Evolutionary conservation across 2,113 vertebrate genomes (phyloP), one percentile per base, ranked within the genome.

Genomic region (Colistium nudipinnis): DNA sequence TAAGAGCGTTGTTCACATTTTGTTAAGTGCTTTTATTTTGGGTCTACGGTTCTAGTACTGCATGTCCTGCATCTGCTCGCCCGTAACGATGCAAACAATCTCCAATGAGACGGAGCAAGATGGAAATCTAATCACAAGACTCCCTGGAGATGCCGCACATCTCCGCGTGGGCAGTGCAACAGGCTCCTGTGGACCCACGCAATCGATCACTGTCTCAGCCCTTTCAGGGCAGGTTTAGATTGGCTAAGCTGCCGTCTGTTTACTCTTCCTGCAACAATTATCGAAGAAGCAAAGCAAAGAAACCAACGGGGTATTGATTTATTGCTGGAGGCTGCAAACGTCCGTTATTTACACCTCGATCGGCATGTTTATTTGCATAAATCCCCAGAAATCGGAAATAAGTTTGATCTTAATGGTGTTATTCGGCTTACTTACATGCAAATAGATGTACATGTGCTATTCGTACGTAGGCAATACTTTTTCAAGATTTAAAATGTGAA

Each of bases 111-210:
- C 65, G 1, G 43, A 55, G 80, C 27, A 39, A 59, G 28, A 52
- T 16, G 78, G 33, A 79, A 85, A 72, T 84, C 76, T 75, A 85
- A 78, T 87, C 76, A 72, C 65, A 39, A 16, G n/a, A 3, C 7
- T 82, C 88, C 70, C 70, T 4, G 33, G 81, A 81, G 82, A 78
- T 8, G 3, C 43, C n/a, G 17, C 55, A 30, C 33, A 11, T 44
- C 49, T 78, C 81, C 36, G 51, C 17, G 11, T 43, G 74, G 55
- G 19, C 45, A 49, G 27, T 56, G 45, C 19, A 67, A 51, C 56
- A 56, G 63, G 56, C 52, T 80, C 49, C 52, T 53, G 19, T 2
- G 65, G 65, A 31, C 17, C 61, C 30, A 55, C 39, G 41, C 67
- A 68, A 70, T 86, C 62, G 63, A 78, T 88, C 83, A 81, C 28